Evolutionary conservation across 1,140 invertebrate species (phyloP), one percentile per base, ranked within the genome.

Genomic region (Nephotettix cincticeps): DNA sequence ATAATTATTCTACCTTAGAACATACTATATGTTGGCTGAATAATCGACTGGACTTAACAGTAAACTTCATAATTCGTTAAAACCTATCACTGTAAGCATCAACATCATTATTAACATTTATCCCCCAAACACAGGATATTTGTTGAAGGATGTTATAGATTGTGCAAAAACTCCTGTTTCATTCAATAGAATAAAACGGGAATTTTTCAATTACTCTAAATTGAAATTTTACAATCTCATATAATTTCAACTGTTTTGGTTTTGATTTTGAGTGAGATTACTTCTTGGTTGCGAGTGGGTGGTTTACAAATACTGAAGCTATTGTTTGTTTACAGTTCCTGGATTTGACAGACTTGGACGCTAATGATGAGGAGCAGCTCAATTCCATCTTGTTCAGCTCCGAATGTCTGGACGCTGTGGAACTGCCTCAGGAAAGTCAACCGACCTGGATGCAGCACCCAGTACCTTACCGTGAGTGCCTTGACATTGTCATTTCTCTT

Each of bases 381-480:
- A 28, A 25, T 25, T 21, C 13, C 56, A 14, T 61, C 9, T 23
- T 61, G 13, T 61, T 27, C 56, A 61, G 23, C 23, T 14, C 1
- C 3, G 56, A 61, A 6, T 61, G 23, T 29, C 25, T 9, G 2
- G 56, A 27, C 21, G 56, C 25, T 9, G 56, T 61, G 9, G 27
- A 27, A 9, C 21, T 61, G 14, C 56, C 56, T n/a, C 56, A 21
- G 21, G 56, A 61, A 25, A 27, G 23, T 21, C 56, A 21, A 9
- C 56, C 56, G 23, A 6, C 56, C 23, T 61, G 56, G 56, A n/a
- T 23, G 1, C 56, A 61, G 11, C 56, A 27, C 25, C 56, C 56
- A 9, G 56, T 61, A 9, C 56, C 56, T 25, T 61, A 61, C 56
- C 56, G 56, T 61, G 28, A 61, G 56, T 61, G 9, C n/a, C n/a